Base-by-base conservation (phyloP, 2,113 vertebrate genomes). In the Siphamia tubifer region DNA sequence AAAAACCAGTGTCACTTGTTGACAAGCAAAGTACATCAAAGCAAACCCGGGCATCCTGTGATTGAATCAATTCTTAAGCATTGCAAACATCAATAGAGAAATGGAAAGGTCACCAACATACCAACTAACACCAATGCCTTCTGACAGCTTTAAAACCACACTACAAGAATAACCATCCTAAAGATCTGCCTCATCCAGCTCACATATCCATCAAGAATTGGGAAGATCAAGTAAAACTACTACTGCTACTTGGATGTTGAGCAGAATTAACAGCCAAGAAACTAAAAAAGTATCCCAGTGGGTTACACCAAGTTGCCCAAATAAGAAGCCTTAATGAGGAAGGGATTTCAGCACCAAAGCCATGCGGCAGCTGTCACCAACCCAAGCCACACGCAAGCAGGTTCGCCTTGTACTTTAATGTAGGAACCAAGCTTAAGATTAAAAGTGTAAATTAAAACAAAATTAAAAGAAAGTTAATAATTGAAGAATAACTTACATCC, bases 401-500 rank as follows among this genome's bases (percentile, higher is more conserved):
- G 66, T 36, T 4, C 45, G 19, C 45, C 23, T 32, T 42, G 20
- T 21, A 11, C 56, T 15, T 1, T 1, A 9, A 44, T 19, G 19
- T 32, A n/a, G 52, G 32, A 21, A 23, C 23, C 45, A 69, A 78
- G 64, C 65, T 47, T 21, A 49, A 24, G 6, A n/a, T 23, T 52
- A 67, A 68, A 34, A n/a, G n/a, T 12, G 32, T 27, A 48, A 49
- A n/a, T n/a, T n/a, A n/a, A 42, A 17, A 38, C 25, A 43, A 8
- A 3, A n/a, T 32, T 15, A 11, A 24, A 0, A 35, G 55, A 7
- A 6, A 25, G 16, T 51, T 9, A 40, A 42, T 12, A 40, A 19
- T 13, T 54, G 5, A 44, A 15, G 4, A 36, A 15, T 35, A 34
- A 87, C 95, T 92, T 72, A 98, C 98, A 87, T 98, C 96, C 2